Percentiles rank a stretch among this genome's conserved stretches.
Evolutionary conservation across 64 coral and sea anemone genomes (phyloP).

Genomic region (Astreopora myriophthalma): DNA sequence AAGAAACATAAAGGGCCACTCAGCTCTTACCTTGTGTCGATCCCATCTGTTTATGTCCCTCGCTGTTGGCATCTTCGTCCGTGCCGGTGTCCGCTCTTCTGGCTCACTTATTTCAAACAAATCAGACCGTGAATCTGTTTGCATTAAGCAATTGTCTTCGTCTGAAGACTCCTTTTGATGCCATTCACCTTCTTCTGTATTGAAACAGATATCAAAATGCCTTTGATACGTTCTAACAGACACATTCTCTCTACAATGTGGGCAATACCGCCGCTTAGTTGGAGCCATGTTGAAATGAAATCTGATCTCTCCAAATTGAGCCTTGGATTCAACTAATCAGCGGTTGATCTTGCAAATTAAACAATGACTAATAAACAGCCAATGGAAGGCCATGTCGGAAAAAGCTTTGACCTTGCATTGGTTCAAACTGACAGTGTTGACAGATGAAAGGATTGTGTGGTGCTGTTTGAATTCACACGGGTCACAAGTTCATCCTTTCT

Average conservation of each 20-base stretch:
- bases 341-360: not conserved
- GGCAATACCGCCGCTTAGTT: not conserved
- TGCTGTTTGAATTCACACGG: not conserved
- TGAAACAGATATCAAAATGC: not conserved
- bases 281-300: not conserved
- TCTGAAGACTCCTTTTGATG: not conserved
- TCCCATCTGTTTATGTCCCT: not conserved
- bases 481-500: not conserved
- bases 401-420: not conserved
- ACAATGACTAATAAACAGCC: not conserved
- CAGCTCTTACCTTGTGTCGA: not conserved
- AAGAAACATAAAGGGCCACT: not conserved
- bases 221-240: not conserved
- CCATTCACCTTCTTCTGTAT: not conserved
- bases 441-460: not conserved
- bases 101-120: not conserved
- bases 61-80: not conserved
- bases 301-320: not conserved
- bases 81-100: not conserved
- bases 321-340: not conserved
- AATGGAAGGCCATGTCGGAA: not conserved
- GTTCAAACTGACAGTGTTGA: not conserved
- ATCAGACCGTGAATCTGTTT: not conserved
- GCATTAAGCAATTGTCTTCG: not conserved
- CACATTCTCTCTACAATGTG: not conserved